Conservation (phyloP, 2,113 vertebrate species). For the Gorsachius goisagi region DNA sequence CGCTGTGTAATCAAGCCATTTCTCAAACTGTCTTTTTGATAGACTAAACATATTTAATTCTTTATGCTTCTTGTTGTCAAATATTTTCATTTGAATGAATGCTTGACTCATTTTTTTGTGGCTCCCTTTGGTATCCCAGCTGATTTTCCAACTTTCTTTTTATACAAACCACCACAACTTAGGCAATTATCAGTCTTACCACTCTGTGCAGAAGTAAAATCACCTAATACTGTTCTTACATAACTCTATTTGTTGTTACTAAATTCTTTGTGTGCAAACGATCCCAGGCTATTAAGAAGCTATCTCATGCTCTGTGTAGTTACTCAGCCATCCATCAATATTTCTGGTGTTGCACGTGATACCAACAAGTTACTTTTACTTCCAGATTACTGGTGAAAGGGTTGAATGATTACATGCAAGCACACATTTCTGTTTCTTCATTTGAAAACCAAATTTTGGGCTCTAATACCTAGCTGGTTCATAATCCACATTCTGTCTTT, state of each 20-base stretch:
- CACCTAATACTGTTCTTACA: not conserved
- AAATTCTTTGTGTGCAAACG: not conserved
- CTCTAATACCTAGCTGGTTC: not conserved
- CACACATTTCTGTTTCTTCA: not conserved
- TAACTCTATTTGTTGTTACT: not conserved
- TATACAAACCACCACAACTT: not conserved
- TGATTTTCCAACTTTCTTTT: not conserved
- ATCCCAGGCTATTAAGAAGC: not conserved
- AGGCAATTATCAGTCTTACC: not conserved
- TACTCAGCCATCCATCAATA: not conserved
- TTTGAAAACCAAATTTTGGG: not conserved
- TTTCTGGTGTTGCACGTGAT: not conserved
- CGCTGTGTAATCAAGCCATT: slow-evolving; percentile 16
- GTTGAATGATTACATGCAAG: not conserved
- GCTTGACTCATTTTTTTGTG: not conserved
- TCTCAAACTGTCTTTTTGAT: slow-evolving; percentile 37
- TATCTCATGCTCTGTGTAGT: not conserved
- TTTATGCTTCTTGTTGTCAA: slow-evolving; percentile 18
- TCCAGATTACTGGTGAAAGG: not conserved
- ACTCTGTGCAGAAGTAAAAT: not conserved
- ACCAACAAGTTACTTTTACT: not conserved
- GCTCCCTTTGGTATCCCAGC: not conserved
- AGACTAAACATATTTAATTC: slow-evolving; percentile 5
- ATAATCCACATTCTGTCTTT: not conserved
- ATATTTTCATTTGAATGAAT: not conserved